phyloP scores from a whole-genome alignment of 2,888 invertebrate species.

The Idaea dimidiata region DNA sequence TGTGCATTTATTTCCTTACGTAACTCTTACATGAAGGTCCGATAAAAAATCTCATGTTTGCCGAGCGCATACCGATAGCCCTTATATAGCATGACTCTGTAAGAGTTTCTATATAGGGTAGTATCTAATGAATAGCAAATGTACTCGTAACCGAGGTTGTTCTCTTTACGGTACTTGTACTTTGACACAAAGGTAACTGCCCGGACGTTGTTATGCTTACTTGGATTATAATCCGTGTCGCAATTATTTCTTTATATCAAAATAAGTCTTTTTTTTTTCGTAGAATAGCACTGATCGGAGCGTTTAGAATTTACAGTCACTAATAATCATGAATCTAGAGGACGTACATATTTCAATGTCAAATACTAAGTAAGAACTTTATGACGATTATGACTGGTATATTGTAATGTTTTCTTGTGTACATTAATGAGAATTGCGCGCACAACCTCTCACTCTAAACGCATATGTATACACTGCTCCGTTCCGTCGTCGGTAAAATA shows the following conservation, averaged over 20 bases:
- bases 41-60: conserved; percentile 45
- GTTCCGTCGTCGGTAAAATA: too few relatives aligned
- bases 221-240: not conserved
- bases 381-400: too few relatives aligned
- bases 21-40: conserved; percentile 47
- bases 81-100: conserved; percentile 51
- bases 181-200: conserved; percentile 41
- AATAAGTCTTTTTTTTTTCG: not conserved
- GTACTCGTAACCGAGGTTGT: conserved; percentile 52
- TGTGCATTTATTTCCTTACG: conserved; percentile 43
- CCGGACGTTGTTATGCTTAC: conserved; percentile 20
- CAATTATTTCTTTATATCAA: not conserved
- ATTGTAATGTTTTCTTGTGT: too few relatives aligned
- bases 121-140: conserved; percentile 71
- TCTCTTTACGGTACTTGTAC: conserved; percentile 45
- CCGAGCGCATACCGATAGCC: conserved; percentile 47
- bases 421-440: too few relatives aligned
- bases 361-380: too few relatives aligned
- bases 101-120: conserved; percentile 62
- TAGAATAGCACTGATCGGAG: not conserved
- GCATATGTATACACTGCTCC: too few relatives aligned
- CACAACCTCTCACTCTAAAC: too few relatives aligned
- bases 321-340: too few relatives aligned
- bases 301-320: too few relatives aligned
- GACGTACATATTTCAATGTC: too few relatives aligned